These are phyloP conservation scores for Cydia amplana DNA, from an alignment of 1,140 invertebrate genomes.

Conservation along the genomic window DNA sequence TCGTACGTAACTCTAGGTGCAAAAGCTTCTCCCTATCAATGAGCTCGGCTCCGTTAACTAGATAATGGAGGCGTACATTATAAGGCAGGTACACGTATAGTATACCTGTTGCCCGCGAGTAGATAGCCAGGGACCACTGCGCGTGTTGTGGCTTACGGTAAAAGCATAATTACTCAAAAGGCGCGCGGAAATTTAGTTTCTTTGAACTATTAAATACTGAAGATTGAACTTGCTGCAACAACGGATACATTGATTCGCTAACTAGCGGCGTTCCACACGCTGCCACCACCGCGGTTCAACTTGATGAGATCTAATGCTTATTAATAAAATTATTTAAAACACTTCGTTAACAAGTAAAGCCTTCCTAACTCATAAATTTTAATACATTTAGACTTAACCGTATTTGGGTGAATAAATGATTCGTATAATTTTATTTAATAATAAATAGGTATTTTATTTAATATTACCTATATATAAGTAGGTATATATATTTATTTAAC, in stretches of 20 bases:
- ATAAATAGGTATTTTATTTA: too few relatives aligned
- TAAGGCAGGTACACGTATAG: neutral
- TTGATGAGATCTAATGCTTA: neutral
- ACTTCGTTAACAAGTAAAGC: neutral
- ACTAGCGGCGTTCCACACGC: neutral
- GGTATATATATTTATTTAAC: too few relatives aligned
- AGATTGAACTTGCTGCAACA: neutral
- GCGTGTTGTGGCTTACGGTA: slow-evolving; percentile 10
- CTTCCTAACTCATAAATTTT: too few relatives aligned
- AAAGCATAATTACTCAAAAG: neutral
- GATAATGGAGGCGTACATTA: neutral
- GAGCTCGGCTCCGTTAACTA: neutral
- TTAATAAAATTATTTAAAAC: neutral
- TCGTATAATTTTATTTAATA: too few relatives aligned
- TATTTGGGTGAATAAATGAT: too few relatives aligned
- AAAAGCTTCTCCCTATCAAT: neutral
- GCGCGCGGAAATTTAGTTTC: neutral
- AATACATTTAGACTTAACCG: too few relatives aligned
- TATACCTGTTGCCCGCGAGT: neutral
- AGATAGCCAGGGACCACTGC: slow-evolving; percentile 5
- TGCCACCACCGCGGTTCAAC: neutral
- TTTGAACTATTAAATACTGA: neutral
- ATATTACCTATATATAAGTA: too few relatives aligned
- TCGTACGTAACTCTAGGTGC: neutral
- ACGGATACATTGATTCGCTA: slow-evolving; percentile 2